Evolutionary conservation across 1,140 invertebrate species (phyloP), one percentile per base, ranked within the genome.

Genomic region (Dreissena polymorpha): DNA sequence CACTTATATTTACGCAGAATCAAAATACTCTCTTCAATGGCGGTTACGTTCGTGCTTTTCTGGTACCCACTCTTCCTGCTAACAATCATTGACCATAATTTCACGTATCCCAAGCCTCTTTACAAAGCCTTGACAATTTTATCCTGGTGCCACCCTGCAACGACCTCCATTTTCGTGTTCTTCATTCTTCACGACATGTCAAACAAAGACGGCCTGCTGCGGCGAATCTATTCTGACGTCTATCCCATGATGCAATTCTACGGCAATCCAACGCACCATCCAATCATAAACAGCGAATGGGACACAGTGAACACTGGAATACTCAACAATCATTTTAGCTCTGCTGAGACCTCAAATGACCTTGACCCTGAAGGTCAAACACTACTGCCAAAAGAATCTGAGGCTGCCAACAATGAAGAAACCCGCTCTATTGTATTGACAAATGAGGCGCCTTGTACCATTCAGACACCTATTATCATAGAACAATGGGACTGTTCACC

Each of bases 21-120:
- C 8, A 82, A 85, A 23, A 86, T 90, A 7, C 84, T 91, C 69
- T 65, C 89, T 60, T 13, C 96, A 76, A 97, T 97, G 91, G 96
- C 96, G 0, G 95, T 96, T 0, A 96, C 96, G 8, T 98, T 97
- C 90, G 94, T 97, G 21, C 94, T 97, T 51, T 97, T 97, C 93
- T 98, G 97, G 97, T 96, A 96, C 83, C 97, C 97, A 25, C 93
- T 98, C 79, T 97, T 97, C 93, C 95, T 97, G 73, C 96, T 97
- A 76, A 97, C 96, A 29, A 95, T 96, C 14, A 86, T 93, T 25
- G 93, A 94, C 77, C 91, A 93, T 5, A 87, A 88, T 63, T 89
- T 87, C 77, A 63, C 64, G 27, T 85, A 83, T 51, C 83, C 87
- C 8, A 71, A 86, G 12, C 63, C 82, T 13, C n/a, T 85, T 10